These are phyloP conservation scores for Ceratotherium simum DNA, from an alignment of 2,113 vertebrate species.

Conservation along the genomic window DNA sequence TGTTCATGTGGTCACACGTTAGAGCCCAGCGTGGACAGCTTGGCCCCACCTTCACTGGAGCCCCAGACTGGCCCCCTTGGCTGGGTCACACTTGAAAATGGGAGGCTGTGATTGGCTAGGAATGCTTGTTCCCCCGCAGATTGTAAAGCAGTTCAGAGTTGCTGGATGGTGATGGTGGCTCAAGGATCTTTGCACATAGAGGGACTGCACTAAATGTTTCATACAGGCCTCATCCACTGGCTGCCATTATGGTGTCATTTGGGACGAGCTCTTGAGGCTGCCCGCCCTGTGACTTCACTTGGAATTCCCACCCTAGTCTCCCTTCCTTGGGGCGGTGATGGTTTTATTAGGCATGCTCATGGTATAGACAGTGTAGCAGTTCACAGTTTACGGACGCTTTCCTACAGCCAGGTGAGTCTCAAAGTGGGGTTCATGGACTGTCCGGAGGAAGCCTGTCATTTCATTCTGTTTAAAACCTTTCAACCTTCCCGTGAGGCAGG, in stretches of 20 bases:
- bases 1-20: background rate
- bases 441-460: background rate
- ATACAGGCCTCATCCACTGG: background rate
- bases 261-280: too few species aligned
- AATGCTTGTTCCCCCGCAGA: background rate
- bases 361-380: background rate
- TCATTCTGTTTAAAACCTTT: background rate
- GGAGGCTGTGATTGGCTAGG: background rate
- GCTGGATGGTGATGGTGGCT: background rate
- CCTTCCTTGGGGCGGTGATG: background rate
- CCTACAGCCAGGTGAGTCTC: fast-evolving
- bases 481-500: too few species aligned
- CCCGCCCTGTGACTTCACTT: background rate
- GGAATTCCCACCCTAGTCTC: background rate
- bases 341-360: background rate
- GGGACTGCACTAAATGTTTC: background rate
- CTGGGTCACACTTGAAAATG: background rate
- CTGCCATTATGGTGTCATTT: background rate
- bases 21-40: background rate
- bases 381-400: background rate
- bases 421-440: background rate
- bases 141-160: background rate
- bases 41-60: too few species aligned
- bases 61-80: background rate
- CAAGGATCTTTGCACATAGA: background rate